Evolutionary conservation across 1,140 invertebrate genomes (phyloP).

Genomic region (Kradibia gibbosae): DNA sequence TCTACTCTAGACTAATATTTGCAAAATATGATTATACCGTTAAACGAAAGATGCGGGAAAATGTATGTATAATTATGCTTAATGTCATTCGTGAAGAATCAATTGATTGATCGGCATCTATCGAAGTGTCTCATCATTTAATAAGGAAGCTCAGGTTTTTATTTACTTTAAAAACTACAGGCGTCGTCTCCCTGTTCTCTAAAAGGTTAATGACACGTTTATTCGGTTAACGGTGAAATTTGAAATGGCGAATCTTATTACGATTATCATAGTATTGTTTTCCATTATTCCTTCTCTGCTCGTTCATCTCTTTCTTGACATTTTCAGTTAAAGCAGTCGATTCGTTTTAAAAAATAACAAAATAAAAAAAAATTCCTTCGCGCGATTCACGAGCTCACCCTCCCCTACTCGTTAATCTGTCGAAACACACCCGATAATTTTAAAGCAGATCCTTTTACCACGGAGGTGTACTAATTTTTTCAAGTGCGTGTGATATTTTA

Average conservation of each 20-base stretch:
- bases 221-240: conserved; percentile 32
- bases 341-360: no score
- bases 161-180: conserved; percentile 32
- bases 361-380: conserved; percentile 46
- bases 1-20: conserved; percentile 40
- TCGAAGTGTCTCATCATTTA: conserved; percentile 13
- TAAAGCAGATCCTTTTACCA: conserved; percentile 41
- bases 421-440: conserved; percentile 46
- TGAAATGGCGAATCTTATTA: conserved; percentile 20
- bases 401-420: conserved; percentile 29
- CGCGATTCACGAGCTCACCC: conserved; percentile 43
- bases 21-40: background rate
- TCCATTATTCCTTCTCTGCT: background rate
- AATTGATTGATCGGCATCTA: conserved; percentile 14
- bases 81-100: conserved; percentile 11
- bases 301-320: conserved; percentile 38
- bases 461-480: conserved; percentile 28
- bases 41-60: background rate
- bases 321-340: conserved; percentile 44
- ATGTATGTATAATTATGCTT: background rate
- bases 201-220: conserved; percentile 17
- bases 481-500: no score
- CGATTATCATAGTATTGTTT: background rate
- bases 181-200: conserved; percentile 12
- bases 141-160: conserved; percentile 49